phyloP scores from a whole-genome alignment of 1,140 invertebrate species.

The Mizuhopecten yessoensis region DNA sequence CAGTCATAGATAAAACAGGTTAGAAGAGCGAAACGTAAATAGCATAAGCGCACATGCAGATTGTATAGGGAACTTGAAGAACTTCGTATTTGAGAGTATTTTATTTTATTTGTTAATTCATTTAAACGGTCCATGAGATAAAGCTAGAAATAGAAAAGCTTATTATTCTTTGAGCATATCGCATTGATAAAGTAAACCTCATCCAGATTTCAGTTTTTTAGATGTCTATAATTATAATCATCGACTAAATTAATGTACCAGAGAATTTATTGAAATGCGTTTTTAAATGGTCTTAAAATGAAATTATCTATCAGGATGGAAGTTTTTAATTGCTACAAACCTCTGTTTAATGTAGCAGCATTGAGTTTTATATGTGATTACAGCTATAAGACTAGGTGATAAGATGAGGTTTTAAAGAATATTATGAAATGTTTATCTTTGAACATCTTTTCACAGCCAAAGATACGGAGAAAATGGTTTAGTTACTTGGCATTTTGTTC shows the following conservation, averaged over 20 bases:
- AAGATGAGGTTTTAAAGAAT: neutral
- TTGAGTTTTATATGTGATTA: neutral
- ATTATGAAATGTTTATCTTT: neutral
- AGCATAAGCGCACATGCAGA: neutral
- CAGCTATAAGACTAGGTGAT: neutral
- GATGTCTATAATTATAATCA: slow-evolving; percentile 1
- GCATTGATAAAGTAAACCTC: neutral
- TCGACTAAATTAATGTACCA: neutral
- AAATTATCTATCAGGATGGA: slow-evolving; percentile 24
- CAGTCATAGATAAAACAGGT: neutral
- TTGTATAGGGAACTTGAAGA: neutral
- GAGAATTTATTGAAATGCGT: neutral
- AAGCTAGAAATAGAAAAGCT: neutral
- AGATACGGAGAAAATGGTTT: neutral
- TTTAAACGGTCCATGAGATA: neutral
- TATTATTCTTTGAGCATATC: neutral
- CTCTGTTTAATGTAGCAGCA: neutral
- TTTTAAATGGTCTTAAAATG: slow-evolving; percentile 26
- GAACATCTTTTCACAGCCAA: neutral
- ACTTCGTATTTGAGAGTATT: neutral
- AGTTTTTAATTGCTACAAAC: neutral
- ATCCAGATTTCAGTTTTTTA: neutral
- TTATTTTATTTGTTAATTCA: neutral
- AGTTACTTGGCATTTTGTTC: neutral
- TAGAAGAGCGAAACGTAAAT: neutral